Evolutionary conservation across 2,888 invertebrate genomes (phyloP).

Genomic region (Acanthopleura granulata): DNA sequence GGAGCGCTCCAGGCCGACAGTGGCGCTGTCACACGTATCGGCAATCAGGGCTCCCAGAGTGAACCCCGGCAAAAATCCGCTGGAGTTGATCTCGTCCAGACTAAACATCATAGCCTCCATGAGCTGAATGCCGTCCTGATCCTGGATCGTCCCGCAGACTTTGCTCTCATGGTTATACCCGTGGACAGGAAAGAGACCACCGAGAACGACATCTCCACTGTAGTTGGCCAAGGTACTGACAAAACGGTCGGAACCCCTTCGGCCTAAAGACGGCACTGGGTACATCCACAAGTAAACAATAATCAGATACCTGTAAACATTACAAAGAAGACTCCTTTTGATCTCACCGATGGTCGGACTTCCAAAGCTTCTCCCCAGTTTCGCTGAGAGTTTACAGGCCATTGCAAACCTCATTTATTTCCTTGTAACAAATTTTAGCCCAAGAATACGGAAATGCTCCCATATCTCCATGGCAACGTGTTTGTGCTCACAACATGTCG

Average conservation of each 20-base stretch:
- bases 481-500: too few species aligned
- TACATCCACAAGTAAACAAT: too few species aligned
- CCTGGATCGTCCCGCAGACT: constrained; percentile 72
- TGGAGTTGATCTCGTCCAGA: constrained; percentile 77
- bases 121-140: constrained; percentile 79
- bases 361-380: too few species aligned
- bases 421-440: too few species aligned
- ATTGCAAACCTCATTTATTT: too few species aligned
- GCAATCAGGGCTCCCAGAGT: constrained; percentile 76
- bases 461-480: too few species aligned
- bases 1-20: constrained; percentile 77
- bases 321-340: too few species aligned
- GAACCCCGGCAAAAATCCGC: constrained; percentile 75
- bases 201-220: constrained; percentile 77
- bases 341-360: too few species aligned
- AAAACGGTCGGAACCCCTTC: background rate
- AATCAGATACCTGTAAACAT: too few species aligned
- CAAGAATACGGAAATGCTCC: too few species aligned
- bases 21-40: constrained; percentile 78
- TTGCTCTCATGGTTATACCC: constrained; percentile 43
- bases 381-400: too few species aligned
- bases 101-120: constrained; percentile 80
- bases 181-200: constrained; percentile 80
- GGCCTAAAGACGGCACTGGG: too few species aligned
- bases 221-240: background rate